Base-by-base conservation (phyloP, 2,888 invertebrate genomes). In the Litoditis marina region DNA sequence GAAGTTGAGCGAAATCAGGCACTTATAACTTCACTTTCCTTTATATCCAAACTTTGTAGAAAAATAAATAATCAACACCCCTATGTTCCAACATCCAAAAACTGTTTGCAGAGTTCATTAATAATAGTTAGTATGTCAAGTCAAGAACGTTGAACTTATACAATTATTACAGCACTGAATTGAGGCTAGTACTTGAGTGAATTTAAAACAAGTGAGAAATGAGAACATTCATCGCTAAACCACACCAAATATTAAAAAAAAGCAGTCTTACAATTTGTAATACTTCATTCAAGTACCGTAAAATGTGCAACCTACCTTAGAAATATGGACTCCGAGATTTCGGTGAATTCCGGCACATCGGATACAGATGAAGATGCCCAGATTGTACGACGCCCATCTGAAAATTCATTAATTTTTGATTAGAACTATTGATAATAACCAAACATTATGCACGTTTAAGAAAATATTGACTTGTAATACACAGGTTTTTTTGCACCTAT, bases 321-420 rank as follows among this genome's bases (percentile, higher is more conserved):
- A 96, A 86, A 99, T 94, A 85, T 98, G 96, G 11, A 96, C 95
- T 49, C 98, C 98, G 52, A 98, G 88, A 85, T 96, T 96, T 69
- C 98, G 89, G 86, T 98, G 98, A 82, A 98, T 95, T 27, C 96
- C 96, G 16, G 98, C 98, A 86, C 98, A 98, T 60, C 96, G 89
- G 83, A 98, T 98, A 85, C 98, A 98, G 55, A 98, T 87, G 85
- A 98, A 98, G 79, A 98, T 91, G 46, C 98, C 98, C 72, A 98
- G 86, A 85, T 98, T 98, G 94, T 95, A 98, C 72, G 94, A 94
- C 52, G 96, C 95, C 96, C 96, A 98, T 84, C 98, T 73, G 88
- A 52, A 53, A 64, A 62, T 16, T 6, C 25, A 25, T 2, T 19
- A 31, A n/a, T n/a, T n/a, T n/a, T n/a, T n/a, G n/a, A n/a, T n/a